A percentile compares a stretch with the other conserved stretches of the same genome.
Conservation (phyloP, 2,797 vertebrate genomes). For the Allobates femoralis region DNA sequence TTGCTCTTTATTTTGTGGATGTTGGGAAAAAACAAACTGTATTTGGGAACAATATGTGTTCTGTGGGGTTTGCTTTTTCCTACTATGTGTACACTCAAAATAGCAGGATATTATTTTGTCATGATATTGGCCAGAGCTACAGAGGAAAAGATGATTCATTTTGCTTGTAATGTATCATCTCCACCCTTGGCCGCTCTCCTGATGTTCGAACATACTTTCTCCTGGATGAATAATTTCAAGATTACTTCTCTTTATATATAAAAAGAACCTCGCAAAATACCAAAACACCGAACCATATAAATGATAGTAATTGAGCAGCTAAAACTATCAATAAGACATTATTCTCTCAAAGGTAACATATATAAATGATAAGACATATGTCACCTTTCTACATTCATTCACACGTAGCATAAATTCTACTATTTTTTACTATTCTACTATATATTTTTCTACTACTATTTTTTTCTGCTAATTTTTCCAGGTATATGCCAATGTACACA, state of each 20-base stretch:
- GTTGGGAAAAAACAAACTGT: slow-evolving; percentile 13
- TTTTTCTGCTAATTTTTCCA: too few species aligned
- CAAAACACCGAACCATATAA: neutral
- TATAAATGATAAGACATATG: neutral
- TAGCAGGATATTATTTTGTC: slow-evolving; percentile 54
- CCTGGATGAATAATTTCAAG: slow-evolving; percentile 41
- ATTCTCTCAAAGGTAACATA: slow-evolving; percentile 4
- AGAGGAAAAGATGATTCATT: slow-evolving; percentile 54
- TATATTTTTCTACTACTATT: too few species aligned
- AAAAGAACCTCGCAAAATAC: slow-evolving; percentile 26
- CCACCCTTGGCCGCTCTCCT: slow-evolving; percentile 55
- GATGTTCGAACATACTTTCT: slow-evolving; percentile 32
- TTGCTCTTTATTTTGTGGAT: slow-evolving; percentile 31
- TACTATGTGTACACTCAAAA: slow-evolving; percentile 46
- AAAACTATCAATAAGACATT: slow-evolving; percentile 3
- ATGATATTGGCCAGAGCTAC: slow-evolving; percentile 46
- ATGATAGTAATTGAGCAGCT: neutral
- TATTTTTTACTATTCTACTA: too few species aligned
- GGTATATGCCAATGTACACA: too few species aligned
- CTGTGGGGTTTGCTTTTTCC: slow-evolving; percentile 35
- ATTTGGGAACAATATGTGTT: slow-evolving; percentile 8
- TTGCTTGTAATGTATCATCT: slow-evolving; percentile 58
- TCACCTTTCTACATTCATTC: neutral
- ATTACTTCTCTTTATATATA: neutral
- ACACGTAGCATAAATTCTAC: too few species aligned